phyloP scores from a whole-genome alignment of 2,113 vertebrate species.

The Murina feae region DNA sequence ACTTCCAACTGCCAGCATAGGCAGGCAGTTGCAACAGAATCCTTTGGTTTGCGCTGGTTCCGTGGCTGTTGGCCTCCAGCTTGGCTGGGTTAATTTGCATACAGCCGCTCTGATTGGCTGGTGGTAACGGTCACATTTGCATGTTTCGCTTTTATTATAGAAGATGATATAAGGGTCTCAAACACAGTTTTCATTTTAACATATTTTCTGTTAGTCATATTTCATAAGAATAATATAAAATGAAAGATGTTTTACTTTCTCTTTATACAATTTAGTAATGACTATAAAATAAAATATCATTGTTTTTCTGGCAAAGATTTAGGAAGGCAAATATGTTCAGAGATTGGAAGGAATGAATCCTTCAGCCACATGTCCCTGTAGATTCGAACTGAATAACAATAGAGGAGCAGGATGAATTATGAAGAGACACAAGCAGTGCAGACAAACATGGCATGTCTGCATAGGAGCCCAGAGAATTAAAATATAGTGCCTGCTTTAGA shows the following conservation, averaged over 20 bases:
- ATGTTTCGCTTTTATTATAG: too few relatives aligned
- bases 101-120: too few relatives aligned
- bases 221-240: neutral
- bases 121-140: too few relatives aligned
- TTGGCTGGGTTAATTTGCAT: too few relatives aligned
- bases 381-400: neutral
- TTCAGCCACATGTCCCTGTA: neutral
- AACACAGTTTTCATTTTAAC: constrained; percentile 10
- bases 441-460: neutral
- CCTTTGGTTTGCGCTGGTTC: too few relatives aligned
- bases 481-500: neutral
- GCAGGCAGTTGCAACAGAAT: too few relatives aligned
- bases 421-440: neutral
- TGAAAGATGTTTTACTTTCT: neutral
- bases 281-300: constrained; percentile 5
- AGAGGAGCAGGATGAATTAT: neutral
- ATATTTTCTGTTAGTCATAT: neutral
- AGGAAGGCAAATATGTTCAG: neutral
- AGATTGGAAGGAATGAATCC: neutral
- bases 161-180: neutral
- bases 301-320: neutral
- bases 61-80: too few relatives aligned
- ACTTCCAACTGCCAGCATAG: too few relatives aligned
- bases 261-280: neutral
- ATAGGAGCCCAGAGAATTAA: neutral